phyloP scores from a whole-genome alignment of 2,888 invertebrate genomes.

The Troides helena region DNA sequence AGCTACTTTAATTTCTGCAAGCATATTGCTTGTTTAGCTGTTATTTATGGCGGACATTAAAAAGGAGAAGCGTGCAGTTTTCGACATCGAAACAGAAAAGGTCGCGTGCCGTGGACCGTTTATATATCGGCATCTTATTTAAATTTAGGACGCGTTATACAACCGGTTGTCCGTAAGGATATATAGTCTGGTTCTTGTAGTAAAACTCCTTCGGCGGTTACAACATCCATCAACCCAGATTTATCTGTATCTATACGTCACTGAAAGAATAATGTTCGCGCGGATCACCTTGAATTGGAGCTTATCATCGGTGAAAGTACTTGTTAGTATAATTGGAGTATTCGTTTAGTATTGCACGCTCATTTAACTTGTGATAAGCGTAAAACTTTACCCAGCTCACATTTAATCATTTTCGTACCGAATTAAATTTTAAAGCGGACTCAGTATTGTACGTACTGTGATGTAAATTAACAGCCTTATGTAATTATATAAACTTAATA shows the following conservation, averaged over 20 bases:
- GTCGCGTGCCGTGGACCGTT: slow-evolving; percentile 24
- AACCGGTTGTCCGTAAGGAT: slow-evolving; percentile 22
- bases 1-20: slow-evolving; percentile 10
- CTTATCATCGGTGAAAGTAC: slow-evolving; percentile 73
- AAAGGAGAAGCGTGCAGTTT: slow-evolving; percentile 21
- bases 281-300: slow-evolving; percentile 68
- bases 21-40: slow-evolving; percentile 15
- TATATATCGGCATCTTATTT: slow-evolving; percentile 19
- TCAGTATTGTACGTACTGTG: not conserved
- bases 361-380: slow-evolving; percentile 65
- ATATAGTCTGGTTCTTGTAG: slow-evolving; percentile 6
- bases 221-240: slow-evolving; percentile 45
- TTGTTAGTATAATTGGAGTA: slow-evolving; percentile 73
- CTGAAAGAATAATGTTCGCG: slow-evolving; percentile 49
- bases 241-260: slow-evolving; percentile 36
- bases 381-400: slow-evolving; percentile 27
- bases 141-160: slow-evolving; percentile 26
- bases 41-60: slow-evolving; percentile 19
- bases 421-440: not conserved
- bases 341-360: slow-evolving; percentile 53
- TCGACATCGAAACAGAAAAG: slow-evolving; percentile 21
- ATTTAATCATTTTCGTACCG: slow-evolving; percentile 16
- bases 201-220: slow-evolving; percentile 35
- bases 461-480: not conserved
- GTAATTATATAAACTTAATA: not conserved